These are phyloP conservation scores for Meandrina meandrites DNA, from an alignment of 92 coral and sea anemone genomes.

Conservation along the genomic window DNA sequence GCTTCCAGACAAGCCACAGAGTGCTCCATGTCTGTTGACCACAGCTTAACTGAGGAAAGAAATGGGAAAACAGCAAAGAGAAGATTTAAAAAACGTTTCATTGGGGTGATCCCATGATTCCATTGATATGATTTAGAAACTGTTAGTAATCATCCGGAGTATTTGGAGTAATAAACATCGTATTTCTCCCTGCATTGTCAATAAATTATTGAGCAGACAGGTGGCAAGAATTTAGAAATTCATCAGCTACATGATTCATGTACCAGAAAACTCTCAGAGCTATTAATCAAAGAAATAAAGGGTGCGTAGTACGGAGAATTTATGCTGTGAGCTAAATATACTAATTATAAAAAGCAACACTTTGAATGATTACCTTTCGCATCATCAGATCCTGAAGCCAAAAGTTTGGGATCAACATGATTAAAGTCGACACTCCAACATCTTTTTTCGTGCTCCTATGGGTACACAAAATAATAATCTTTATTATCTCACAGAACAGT, in stretches of 20 bases:
- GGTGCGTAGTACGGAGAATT: too few species aligned
- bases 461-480: background rate
- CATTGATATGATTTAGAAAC: too few species aligned
- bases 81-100: background rate
- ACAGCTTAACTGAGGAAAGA: slow-evolving; percentile 73
- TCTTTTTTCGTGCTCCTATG: slow-evolving; percentile 93
- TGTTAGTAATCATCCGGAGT: too few species aligned
- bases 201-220: too few species aligned
- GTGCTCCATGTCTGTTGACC: slow-evolving; percentile 99
- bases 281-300: too few species aligned
- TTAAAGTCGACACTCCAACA: slow-evolving; percentile 99
- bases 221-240: too few species aligned
- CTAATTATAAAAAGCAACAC: too few species aligned
- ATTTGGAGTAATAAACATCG: too few species aligned
- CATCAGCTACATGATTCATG: too few species aligned
- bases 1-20: slow-evolving; percentile 98
- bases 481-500: background rate
- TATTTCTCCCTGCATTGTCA: too few species aligned
- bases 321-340: too few species aligned
- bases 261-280: too few species aligned
- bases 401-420: slow-evolving; percentile 96
- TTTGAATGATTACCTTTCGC: slow-evolving; percentile 78
- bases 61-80: background rate
- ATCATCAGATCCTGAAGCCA: slow-evolving; percentile 97
- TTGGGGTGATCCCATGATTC: background rate